Conservation (phyloP, 1,140 invertebrate genomes). For the Acromyrmex echinatior region DNA sequence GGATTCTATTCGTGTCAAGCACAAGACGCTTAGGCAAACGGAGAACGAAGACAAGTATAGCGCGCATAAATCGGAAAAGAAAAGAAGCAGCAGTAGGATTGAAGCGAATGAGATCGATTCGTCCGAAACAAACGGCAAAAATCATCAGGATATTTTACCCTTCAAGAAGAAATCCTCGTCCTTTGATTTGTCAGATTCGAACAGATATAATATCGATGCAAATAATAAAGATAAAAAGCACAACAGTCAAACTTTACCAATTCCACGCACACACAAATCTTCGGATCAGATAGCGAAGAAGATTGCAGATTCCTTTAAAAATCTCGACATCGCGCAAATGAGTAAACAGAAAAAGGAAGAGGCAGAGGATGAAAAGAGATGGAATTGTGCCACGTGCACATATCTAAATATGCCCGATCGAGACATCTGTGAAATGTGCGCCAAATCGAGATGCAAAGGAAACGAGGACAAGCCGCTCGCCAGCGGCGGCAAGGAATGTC, state of each 20-base stretch:
- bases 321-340: slow-evolving; percentile 43
- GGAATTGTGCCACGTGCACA: slow-evolving; percentile 92
- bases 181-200: slow-evolving; percentile 74
- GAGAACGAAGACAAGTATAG: slow-evolving; percentile 71
- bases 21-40: slow-evolving; percentile 64
- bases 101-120: slow-evolving; percentile 60
- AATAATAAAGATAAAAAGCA: slow-evolving; percentile 68
- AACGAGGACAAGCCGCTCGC: slow-evolving; percentile 89
- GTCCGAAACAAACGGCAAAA: slow-evolving; percentile 63
- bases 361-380: slow-evolving; percentile 82
- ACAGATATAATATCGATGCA: slow-evolving; percentile 56
- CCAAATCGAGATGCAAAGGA: slow-evolving; percentile 88
- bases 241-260: slow-evolving; percentile 70
- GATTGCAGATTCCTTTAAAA: slow-evolving; percentile 66
- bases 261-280: slow-evolving; percentile 67
- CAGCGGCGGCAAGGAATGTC: slow-evolving; percentile 92
- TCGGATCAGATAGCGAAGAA: slow-evolving; percentile 68
- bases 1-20: slow-evolving; percentile 56
- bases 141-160: slow-evolving; percentile 61
- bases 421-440: slow-evolving; percentile 93
- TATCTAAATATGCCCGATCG: slow-evolving; percentile 88
- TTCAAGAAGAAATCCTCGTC: slow-evolving; percentile 76
- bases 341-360: slow-evolving; percentile 50
- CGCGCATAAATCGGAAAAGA: slow-evolving; percentile 64
- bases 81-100: slow-evolving; percentile 32